These are phyloP conservation scores for Nephrocerus scutellatus DNA, from an alignment of 2,888 invertebrate genomes.

Conservation along the genomic window DNA sequence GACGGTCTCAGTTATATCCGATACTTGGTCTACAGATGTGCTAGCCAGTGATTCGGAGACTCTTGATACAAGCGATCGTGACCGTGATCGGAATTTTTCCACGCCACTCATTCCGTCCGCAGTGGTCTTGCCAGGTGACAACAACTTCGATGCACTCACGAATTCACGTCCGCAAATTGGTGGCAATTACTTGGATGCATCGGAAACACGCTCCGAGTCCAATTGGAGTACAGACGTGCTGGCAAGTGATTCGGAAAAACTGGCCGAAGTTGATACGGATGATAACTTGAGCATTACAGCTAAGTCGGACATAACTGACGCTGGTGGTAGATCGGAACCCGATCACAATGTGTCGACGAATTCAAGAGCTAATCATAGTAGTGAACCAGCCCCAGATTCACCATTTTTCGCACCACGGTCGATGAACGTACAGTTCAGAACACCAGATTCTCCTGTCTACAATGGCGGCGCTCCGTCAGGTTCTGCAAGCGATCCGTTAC, in stretches of 20 bases:
- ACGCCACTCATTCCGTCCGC: constrained; percentile 48
- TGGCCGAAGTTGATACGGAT: constrained; percentile 72
- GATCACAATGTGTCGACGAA: constrained; percentile 28
- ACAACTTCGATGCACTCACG: constrained; percentile 42
- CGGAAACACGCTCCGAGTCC: constrained; percentile 89
- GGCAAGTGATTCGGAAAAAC: constrained; percentile 84
- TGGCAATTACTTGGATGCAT: constrained; percentile 59
- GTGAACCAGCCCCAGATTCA: constrained; percentile 31
- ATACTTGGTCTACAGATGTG: constrained; percentile 98
- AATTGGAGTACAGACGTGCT: constrained; percentile 98
- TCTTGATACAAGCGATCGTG: constrained; percentile 70
- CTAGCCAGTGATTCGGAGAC: constrained; percentile 94
- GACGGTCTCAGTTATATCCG: constrained; percentile 92
- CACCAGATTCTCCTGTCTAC: constrained; percentile 25
- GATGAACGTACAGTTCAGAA: constrained; percentile 23
- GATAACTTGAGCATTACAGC: constrained; percentile 61
- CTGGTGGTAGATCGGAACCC: constrained; percentile 51
- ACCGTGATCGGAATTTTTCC: constrained; percentile 52
- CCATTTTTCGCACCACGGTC: constrained; percentile 29
- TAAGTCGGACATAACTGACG: constrained; percentile 67
- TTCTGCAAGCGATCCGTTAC: constrained; percentile 38
- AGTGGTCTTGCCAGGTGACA: constrained; percentile 47
- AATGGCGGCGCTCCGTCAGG: constrained; percentile 38
- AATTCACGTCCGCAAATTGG: constrained; percentile 36
- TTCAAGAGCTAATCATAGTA: constrained; percentile 18